Evolutionary conservation across 2,113 vertebrate genomes (phyloP).

Genomic region (Hystrix cristata): DNA sequence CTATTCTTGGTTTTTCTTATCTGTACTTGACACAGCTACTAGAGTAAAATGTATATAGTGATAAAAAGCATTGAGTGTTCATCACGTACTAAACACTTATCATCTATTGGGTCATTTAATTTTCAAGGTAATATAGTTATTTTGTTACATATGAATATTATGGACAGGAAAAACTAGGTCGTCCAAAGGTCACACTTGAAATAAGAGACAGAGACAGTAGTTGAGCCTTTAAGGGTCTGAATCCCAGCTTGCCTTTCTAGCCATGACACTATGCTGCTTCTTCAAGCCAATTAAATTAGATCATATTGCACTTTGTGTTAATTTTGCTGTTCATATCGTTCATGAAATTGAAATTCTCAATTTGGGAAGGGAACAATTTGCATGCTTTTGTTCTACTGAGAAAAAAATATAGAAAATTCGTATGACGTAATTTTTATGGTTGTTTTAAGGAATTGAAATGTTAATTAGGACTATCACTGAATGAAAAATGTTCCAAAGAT

Average conservation of each 20-base stretch:
- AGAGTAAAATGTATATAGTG: not conserved
- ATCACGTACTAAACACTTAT: not conserved
- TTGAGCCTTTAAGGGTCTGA: not conserved
- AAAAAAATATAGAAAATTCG: constrained; percentile 29
- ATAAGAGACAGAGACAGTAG: not conserved
- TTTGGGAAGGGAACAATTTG: constrained; percentile 28
- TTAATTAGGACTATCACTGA: constrained; percentile 49
- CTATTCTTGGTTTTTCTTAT: not conserved
- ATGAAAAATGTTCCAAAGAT: not conserved
- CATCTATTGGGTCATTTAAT: not conserved
- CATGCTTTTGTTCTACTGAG: not conserved
- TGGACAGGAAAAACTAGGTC: not conserved
- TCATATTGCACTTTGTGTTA: not conserved
- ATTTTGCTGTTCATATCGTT: constrained; percentile 21
- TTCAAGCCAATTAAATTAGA: constrained; percentile 19
- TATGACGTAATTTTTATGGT: not conserved
- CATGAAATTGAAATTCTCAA: not conserved
- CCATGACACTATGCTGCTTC: not conserved
- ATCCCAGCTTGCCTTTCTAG: not conserved
- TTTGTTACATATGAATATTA: constrained; percentile 42
- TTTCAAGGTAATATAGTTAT: not conserved
- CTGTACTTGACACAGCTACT: not conserved
- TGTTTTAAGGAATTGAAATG: not conserved
- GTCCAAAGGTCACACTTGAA: not conserved
- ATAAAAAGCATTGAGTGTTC: not conserved